A percentile compares a stretch with the other conserved stretches of the same genome.
Evolutionary conservation across 1,140 invertebrate species (phyloP).

Genomic region (Bombus impatiens): DNA sequence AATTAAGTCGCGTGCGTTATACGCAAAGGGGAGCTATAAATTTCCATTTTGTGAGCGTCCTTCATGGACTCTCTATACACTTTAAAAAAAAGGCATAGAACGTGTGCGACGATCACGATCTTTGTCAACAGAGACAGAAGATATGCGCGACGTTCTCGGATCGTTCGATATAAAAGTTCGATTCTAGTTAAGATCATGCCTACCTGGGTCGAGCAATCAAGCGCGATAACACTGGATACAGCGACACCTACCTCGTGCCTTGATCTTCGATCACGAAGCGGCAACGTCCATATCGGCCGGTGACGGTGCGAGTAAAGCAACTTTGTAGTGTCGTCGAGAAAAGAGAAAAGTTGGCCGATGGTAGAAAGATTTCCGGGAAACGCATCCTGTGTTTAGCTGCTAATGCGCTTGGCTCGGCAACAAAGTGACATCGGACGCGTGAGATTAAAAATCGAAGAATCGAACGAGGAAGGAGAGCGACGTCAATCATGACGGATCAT

Average conservation of each 20-base stretch:
- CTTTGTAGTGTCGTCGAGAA: too few species aligned
- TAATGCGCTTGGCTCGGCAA: neutral
- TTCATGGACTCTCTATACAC: too few species aligned
- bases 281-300: neutral
- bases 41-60: neutral
- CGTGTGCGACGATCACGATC: conserved; percentile 23
- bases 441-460: conserved; percentile 3
- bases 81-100: too few species aligned
- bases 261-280: neutral
- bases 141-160: neutral
- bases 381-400: conserved; percentile 11
- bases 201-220: neutral
- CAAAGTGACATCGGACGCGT: neutral
- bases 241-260: neutral
- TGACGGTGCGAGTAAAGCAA: neutral
- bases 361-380: neutral
- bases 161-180: neutral
- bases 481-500: neutral
- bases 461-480: conserved; percentile 1
- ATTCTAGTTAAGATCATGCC: neutral
- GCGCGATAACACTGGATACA: neutral
- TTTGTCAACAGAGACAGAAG: neutral
- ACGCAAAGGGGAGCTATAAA: neutral
- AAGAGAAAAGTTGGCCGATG: neutral
- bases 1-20: conserved; percentile 43